Base-by-base conservation (phyloP, 2,888 invertebrate species). In the Cacoxenus indagator region DNA sequence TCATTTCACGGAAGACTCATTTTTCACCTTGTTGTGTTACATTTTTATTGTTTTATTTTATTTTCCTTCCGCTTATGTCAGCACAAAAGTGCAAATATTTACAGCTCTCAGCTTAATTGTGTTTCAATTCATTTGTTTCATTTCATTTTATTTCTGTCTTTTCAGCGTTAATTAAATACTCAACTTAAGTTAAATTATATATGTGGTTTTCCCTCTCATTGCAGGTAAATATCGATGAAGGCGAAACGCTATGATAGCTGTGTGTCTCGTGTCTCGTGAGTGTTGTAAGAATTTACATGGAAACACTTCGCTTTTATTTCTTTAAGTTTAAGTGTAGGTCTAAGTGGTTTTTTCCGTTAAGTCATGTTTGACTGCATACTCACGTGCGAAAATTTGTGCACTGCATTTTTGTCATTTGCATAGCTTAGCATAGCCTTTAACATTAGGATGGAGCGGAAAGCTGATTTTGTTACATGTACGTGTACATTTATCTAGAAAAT, bases 21-120 rank as follows among this genome's bases (percentile, higher is more conserved):
- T 51, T 51, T 51, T 51, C 17, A 4, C 3, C 51, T 51, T 51
- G 9, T 22, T 9, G 17, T 48, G 48, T 5, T 14, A 2, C 1
- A n/a, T 66, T n/a, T 54, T 51, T 43, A n/a, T n/a, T 45, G 61
- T 37, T 14, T 43, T 55, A 17, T 67, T 26, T 27, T 43, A 57
- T 26, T 55, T 19, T n/a, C 55, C 14, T 64, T 62, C 11, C 37
- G 54, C 55, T 54, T 26, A 65, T 54, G 65, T 17, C 37, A 37
- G 54, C 54, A 19, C 59, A 64, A 64, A 65, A 55, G 54, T 66
- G 67, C 64, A 65, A 73, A 74, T 74, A 74, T 69, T 73, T 61
- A 31, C 55, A 5, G 14, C 22, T 55, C 46, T 64, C 71, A 69
- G 67, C 68, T 68, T 54, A n/a, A 55, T 55, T 55, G 14, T 24